phyloP scores from a whole-genome alignment of 2,797 vertebrate species.

The Xerus rutilus region DNA sequence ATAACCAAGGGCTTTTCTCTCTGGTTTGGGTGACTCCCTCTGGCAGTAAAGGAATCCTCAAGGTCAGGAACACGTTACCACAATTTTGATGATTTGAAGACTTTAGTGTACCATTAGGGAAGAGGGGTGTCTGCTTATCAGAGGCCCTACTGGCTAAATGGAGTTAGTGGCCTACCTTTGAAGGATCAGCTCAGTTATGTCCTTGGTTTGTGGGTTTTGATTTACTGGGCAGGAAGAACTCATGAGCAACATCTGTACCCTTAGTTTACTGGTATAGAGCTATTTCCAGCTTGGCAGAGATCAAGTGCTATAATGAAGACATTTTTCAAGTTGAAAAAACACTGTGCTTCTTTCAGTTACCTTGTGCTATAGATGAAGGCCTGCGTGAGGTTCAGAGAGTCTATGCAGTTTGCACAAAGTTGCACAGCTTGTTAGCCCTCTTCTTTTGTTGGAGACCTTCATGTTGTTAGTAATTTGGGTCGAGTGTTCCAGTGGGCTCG shows the following conservation, averaged over 20 bases:
- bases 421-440: background rate
- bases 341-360: background rate
- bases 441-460: background rate
- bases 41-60: constrained; percentile 20
- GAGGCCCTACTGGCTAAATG: background rate
- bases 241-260: background rate
- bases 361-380: background rate
- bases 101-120: background rate
- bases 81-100: background rate
- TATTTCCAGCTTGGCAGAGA: background rate
- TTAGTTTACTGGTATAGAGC: background rate
- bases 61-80: background rate
- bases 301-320: background rate
- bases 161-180: background rate
- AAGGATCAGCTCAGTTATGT: background rate
- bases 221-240: background rate
- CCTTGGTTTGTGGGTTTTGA: constrained; percentile 7
- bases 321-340: background rate
- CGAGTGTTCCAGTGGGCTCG: background rate
- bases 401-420: background rate
- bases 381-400: background rate
- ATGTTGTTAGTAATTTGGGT: background rate
- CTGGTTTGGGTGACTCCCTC: background rate
- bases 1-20: background rate
- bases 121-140: background rate